Evolutionary conservation across 1,140 invertebrate genomes (phyloP).

Genomic region (Brachionus manjavacas): DNA sequence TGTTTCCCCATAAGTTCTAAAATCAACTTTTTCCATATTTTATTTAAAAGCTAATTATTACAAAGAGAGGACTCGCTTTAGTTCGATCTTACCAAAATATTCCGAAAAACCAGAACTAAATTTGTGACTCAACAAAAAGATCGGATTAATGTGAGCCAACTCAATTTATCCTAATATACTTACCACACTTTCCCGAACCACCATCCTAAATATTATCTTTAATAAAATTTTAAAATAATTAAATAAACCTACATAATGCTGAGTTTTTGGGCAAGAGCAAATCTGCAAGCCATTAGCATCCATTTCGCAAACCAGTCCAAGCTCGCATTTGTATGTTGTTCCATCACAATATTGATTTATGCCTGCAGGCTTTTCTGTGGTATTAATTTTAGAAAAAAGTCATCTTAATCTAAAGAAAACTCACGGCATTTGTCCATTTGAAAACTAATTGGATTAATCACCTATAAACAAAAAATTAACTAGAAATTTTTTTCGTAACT

Average conservation of each 20-base stretch:
- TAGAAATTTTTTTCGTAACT: no score
- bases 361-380: slow-evolving; percentile 21
- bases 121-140: no score
- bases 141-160: no score
- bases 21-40: background rate
- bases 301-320: background rate
- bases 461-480: background rate
- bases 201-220: background rate
- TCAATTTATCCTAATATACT: background rate
- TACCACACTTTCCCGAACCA: background rate
- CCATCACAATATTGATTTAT: slow-evolving; percentile 39
- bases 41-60: background rate
- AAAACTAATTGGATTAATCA: background rate
- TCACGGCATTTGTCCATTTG: slow-evolving; percentile 14
- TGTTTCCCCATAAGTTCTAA: background rate
- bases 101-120: no score
- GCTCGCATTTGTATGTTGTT: background rate
- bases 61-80: background rate
- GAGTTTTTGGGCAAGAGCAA: background rate
- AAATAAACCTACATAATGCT: background rate
- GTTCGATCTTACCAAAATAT: no score
- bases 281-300: background rate
- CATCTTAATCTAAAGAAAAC: background rate
- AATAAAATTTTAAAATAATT: background rate
- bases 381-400: background rate